Evolutionary conservation across 2,113 vertebrate genomes (phyloP), one percentile per base, ranked within the genome.

Genomic region (Sander lucioperca): DNA sequence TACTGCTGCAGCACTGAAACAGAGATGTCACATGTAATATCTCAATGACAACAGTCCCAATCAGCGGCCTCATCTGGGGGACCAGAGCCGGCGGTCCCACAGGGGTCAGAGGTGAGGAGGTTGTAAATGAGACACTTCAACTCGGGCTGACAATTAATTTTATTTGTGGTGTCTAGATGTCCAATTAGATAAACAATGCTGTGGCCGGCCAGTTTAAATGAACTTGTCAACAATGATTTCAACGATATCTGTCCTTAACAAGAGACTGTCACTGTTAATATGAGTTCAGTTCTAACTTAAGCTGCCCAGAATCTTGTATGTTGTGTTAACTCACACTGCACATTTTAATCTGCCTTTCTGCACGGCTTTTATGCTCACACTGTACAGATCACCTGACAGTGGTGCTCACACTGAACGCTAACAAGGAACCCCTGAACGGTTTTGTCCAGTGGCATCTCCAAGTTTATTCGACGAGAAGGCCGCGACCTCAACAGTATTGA

Each of bases 151-250:
- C 94, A 95, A 72, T 91, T 84, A 82, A 87, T 95, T 97, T 95
- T 94, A 97, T 97, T 95, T 94, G 92, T 84, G 92, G 91, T 90
- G 95, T 96, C 96, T 96, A 91, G 88, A 84, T 92, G 47, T 94
- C 95, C 96, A 97, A 97, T 96, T 93, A 97, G 96, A 95, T 95
- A 95, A 97, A 96, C 94, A 95, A 95, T 92, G 88, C 95, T 94
- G 95, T 92, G 95, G 89, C 93, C 86, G 84, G 91, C 92, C 27
- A 85, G 93, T 94, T 95, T 94, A 96, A 97, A 98, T 97, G 95
- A 96, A 97, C 95, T 93, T 97, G 96, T 97, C 97, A 96, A 95
- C 95, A 94, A 94, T 96, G 81, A 93, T 98, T 97, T 96, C 86
- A 90, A 88, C 93, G 92, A 95, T 76, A 92, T 92, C 92, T 80